phyloP scores from a whole-genome alignment of 2,113 vertebrate genomes.

The Seriola quinqueradiata region DNA sequence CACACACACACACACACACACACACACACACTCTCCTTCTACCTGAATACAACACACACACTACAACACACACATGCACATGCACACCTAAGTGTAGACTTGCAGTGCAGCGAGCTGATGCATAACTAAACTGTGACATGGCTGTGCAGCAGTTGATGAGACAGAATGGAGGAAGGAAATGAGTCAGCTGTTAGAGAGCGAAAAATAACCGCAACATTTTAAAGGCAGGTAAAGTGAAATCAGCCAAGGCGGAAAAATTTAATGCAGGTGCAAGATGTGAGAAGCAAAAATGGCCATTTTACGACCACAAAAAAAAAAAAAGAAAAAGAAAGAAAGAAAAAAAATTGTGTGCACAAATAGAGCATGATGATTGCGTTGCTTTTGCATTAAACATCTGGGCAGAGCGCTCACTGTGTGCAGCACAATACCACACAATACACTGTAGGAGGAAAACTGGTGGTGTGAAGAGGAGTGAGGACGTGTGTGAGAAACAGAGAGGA shows the following conservation, averaged over 20 bases:
- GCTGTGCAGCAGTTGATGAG: conserved; percentile 27
- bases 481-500: neutral
- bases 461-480: too few relatives aligned
- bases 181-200: conserved; percentile 54
- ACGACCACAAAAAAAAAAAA: neutral
- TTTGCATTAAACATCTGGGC: conserved; percentile 63
- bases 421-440: neutral
- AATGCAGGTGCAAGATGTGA: neutral
- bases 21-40: conserved; percentile 32
- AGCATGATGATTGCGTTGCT: conserved; percentile 57
- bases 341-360: conserved; percentile 38
- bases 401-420: neutral
- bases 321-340: too few relatives aligned
- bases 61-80: neutral
- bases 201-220: conserved; percentile 16
- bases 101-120: conserved; percentile 22
- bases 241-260: neutral
- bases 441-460: neutral
- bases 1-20: conserved; percentile 17
- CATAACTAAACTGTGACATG: conserved; percentile 30
- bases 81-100: conserved; percentile 5
- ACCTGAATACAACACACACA: neutral
- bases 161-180: conserved; percentile 52
- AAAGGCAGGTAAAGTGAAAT: conserved; percentile 12
- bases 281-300: neutral